Base-by-base conservation (phyloP, 2,797 vertebrate genomes). In the Semotilus atromaculatus region DNA sequence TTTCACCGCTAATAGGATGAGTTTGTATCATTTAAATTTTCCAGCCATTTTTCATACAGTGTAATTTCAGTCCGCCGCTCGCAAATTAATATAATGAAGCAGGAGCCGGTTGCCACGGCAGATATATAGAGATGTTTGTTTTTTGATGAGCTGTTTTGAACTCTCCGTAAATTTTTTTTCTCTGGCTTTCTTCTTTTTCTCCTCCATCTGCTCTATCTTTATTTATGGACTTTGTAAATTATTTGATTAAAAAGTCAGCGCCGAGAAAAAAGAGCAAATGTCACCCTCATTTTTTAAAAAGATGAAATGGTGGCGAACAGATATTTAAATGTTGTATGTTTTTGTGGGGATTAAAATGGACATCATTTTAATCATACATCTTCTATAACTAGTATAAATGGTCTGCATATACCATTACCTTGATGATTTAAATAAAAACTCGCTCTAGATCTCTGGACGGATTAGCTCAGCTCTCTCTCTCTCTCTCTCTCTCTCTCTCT, bases 11-110 rank as follows among this genome's bases (percentile, higher is more conserved):
- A 99, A 98, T 98, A 98, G 98, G 97, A 98, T 98, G 97, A 99
- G 97, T 98, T 98, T 98, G 98, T 98, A 99, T 97, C 97, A 98
- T 99, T 99, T 98, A 98, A 97, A 98, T 99, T 98, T 98, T 97
- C 97, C 97, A 96, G 95, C 96, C 97, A 99, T 98, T 98, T 98
- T 98, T 99, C 97, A 99, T 96, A 96, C 94, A 89, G 94, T 96
- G 96, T 97, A 98, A 98, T 98, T 98, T 97, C 96, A 95, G 95
- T 95, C 96, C 96, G 95, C 96, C 96, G 96, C 97, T 97, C 97
- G 96, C 97, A 96, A 98, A 98, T 99, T 98, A 99, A 99, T 98
- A 97, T 97, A 98, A 99, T 99, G 97, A 98, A 98, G 96, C 97
- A 96, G 96, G 96, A 97, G 96, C 96, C 95, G 96, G 96, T 95